A percentile compares a stretch with the other conserved stretches of the same genome.
Evolutionary conservation across 1,140 invertebrate genomes (phyloP).

Genomic region (Pseudobourletiella spinata): DNA sequence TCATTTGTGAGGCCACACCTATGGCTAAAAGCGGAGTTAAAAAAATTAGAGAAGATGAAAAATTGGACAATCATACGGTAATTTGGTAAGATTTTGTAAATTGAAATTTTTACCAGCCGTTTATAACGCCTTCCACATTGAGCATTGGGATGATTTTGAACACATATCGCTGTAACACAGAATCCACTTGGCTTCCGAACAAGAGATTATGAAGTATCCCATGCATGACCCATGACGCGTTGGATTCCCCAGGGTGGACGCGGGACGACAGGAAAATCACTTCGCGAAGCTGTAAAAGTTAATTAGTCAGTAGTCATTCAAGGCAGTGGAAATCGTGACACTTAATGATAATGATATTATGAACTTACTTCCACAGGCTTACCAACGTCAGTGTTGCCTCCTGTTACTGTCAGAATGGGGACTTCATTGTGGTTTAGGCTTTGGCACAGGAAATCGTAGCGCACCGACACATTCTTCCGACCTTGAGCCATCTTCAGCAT

Average conservation of each 20-base stretch:
- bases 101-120: slow-evolving; percentile 83
- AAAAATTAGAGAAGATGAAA: no score
- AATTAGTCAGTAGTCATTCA: no score
- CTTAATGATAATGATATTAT: no score
- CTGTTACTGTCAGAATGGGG: slow-evolving; percentile 70
- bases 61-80: no score
- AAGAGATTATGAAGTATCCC: slow-evolving; percentile 64
- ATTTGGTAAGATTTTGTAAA: no score
- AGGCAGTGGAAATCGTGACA: no score
- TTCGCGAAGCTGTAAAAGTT: slow-evolving; percentile 51
- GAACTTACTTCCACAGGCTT: slow-evolving; percentile 36
- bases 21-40: slow-evolving; percentile 55
- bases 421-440: slow-evolving; percentile 66
- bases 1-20: slow-evolving; percentile 69
- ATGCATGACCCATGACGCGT: slow-evolving; percentile 82
- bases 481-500: slow-evolving; percentile 30
- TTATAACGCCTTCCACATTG: slow-evolving; percentile 78
- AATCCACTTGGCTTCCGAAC: slow-evolving; percentile 46
- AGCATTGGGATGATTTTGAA: slow-evolving; percentile 83
- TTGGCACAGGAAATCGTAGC: slow-evolving; percentile 55
- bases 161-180: slow-evolving; percentile 60
- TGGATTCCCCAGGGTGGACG: slow-evolving; percentile 83
- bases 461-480: slow-evolving; percentile 3
- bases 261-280: slow-evolving; percentile 66
- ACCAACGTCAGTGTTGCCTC: slow-evolving; percentile 27